Percentiles rank a stretch among this genome's conserved stretches.
phyloP scores from a whole-genome alignment of 2,797 vertebrate genomes.

The Parambassis ranga region DNA sequence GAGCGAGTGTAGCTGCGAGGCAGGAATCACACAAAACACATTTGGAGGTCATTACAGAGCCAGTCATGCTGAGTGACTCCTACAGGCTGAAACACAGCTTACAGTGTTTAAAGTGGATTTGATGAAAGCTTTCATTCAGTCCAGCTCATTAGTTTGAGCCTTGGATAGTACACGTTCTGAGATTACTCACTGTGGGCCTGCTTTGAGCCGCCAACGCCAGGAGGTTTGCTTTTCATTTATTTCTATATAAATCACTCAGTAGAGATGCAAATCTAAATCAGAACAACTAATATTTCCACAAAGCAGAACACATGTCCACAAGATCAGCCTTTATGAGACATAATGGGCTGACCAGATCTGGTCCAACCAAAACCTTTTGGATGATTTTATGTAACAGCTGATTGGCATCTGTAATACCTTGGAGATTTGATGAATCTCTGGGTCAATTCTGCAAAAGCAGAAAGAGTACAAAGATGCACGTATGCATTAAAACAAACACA shows the following conservation, averaged over 20 bases:
- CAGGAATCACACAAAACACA: slow-evolving; percentile 69
- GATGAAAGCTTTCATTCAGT: slow-evolving; percentile 73
- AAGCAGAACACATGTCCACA: slow-evolving; percentile 4
- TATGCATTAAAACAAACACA: too few species aligned
- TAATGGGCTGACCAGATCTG: neutral
- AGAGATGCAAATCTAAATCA: slow-evolving; percentile 34
- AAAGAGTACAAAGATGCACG: too few species aligned
- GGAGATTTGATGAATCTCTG: too few species aligned
- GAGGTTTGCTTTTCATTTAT: slow-evolving; percentile 54
- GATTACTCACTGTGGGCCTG: slow-evolving; percentile 44
- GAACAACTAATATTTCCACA: slow-evolving; percentile 26
- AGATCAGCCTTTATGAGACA: slow-evolving; percentile 3
- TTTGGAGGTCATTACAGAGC: slow-evolving; percentile 76
- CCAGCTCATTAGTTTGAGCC: slow-evolving; percentile 72
- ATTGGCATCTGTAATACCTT: too few species aligned
- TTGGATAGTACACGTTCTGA: slow-evolving; percentile 51
- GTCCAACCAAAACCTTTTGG: too few species aligned
- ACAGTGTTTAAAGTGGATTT: slow-evolving; percentile 68
- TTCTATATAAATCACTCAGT: slow-evolving; percentile 52
- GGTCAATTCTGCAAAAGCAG: too few species aligned
- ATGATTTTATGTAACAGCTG: neutral
- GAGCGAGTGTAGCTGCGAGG: slow-evolving; percentile 16
- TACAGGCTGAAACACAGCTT: slow-evolving; percentile 63
- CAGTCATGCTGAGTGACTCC: slow-evolving; percentile 69
- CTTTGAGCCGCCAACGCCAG: slow-evolving; percentile 16